Conservation (phyloP, 2,113 vertebrate genomes). For the Microcebus griseorufus region DNA sequence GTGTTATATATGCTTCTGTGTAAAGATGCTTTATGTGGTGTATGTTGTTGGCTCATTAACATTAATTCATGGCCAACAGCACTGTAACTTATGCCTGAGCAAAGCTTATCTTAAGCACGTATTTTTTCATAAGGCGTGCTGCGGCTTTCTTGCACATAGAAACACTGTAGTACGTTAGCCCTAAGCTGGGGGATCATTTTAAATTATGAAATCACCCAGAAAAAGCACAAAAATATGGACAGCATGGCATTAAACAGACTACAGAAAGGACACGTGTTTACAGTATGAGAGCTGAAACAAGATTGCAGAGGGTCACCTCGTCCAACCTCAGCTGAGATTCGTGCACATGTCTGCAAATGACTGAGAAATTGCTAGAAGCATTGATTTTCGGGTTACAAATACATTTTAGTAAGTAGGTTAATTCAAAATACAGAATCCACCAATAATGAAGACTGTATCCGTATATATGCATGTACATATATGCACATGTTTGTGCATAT, state of each 20-base stretch:
- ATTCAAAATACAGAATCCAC: not conserved
- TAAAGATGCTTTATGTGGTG: not conserved
- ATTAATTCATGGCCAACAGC: not conserved
- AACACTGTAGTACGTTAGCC: not conserved
- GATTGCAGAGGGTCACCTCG: not conserved
- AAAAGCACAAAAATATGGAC: not conserved
- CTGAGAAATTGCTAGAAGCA: not conserved
- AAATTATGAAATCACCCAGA: not conserved
- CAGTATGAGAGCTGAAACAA: not conserved
- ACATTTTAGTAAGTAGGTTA: not conserved
- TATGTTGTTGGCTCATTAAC: not conserved
- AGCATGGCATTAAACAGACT: not conserved
- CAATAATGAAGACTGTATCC: not conserved
- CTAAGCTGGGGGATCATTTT: not conserved
- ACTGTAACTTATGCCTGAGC: not conserved
- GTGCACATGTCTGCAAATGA: not conserved
- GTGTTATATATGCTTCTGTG: not conserved
- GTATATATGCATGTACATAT: rapidly evolving
- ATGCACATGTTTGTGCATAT: not conserved
- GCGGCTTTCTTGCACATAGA: not conserved
- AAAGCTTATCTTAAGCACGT: rapidly evolving
- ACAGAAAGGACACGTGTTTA: not conserved
- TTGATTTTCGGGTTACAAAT: not conserved
- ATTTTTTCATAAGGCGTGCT: not conserved
- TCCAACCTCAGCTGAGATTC: not conserved